phyloP scores from a whole-genome alignment of 35 echinoderm and acorn worm genomes.

The Nesometra sesokonis region DNA sequence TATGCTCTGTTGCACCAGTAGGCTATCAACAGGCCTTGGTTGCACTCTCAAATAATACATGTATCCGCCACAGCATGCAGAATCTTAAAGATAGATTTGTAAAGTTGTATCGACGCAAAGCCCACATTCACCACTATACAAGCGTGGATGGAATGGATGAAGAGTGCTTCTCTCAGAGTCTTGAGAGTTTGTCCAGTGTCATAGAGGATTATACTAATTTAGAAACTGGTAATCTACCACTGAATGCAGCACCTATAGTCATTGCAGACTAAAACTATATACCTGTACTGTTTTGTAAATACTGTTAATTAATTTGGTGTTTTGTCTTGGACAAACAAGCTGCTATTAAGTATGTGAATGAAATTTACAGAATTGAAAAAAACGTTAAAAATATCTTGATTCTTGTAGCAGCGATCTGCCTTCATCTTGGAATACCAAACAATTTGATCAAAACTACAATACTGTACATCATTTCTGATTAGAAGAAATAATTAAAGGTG shows the following conservation, averaged over 20 bases:
- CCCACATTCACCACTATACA: conserved; percentile 95
- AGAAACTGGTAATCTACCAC: conserved; percentile 20
- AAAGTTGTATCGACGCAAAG: conserved; percentile 86
- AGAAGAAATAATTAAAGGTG: too few relatives aligned
- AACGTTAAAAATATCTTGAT: too few relatives aligned
- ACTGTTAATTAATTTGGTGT: too few relatives aligned
- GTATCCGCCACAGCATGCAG: conserved; percentile 63
- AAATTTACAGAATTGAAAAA: too few relatives aligned
- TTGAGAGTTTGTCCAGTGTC: conserved; percentile 61
- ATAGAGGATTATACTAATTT: conserved; percentile 71
- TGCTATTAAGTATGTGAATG: too few relatives aligned
- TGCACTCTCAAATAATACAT: conserved; percentile 86
- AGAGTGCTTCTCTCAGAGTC: conserved; percentile 52
- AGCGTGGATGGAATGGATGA: conserved; percentile 83
- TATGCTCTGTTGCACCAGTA: conserved; percentile 84
- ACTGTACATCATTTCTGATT: too few relatives aligned
- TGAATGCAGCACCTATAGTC: neutral
- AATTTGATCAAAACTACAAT: too few relatives aligned
- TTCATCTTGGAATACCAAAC: too few relatives aligned
- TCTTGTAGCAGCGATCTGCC: too few relatives aligned
- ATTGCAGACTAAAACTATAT: neutral
- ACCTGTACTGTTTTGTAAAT: too few relatives aligned
- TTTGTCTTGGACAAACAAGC: too few relatives aligned
- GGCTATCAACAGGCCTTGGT: conserved; percentile 87
- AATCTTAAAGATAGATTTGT: conserved; percentile 82